phyloP scores from a whole-genome alignment of 2,888 invertebrate species.

The Patella caerulea region DNA sequence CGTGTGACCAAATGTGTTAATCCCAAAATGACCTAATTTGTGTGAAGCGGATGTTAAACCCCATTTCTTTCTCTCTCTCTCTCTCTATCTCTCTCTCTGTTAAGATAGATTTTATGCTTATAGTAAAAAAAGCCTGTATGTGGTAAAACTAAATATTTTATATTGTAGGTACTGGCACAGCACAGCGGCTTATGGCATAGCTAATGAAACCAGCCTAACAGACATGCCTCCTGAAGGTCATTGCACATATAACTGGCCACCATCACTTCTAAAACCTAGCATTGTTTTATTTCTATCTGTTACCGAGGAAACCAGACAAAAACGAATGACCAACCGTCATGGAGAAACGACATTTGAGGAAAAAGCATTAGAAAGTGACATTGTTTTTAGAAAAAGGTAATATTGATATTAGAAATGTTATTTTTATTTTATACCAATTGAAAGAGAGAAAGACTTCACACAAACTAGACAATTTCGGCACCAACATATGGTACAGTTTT shows the following conservation, averaged over 20 bases:
- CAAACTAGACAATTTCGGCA: too few species aligned
- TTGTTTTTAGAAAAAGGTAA: slow-evolving; percentile 51
- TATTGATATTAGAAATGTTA: neutral
- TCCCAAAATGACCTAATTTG: too few species aligned
- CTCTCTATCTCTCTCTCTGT: too few species aligned
- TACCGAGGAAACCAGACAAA: slow-evolving; percentile 46
- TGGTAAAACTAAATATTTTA: too few species aligned
- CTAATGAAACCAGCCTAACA: slow-evolving; percentile 46
- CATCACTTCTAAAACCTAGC: slow-evolving; percentile 48
- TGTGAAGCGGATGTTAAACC: too few species aligned
- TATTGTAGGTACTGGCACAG: slow-evolving; percentile 55
- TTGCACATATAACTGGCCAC: slow-evolving; percentile 51
- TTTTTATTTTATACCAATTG: neutral
- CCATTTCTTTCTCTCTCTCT: too few species aligned
- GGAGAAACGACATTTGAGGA: slow-evolving; percentile 50
- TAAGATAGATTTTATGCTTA: too few species aligned
- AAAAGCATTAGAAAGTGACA: slow-evolving; percentile 42
- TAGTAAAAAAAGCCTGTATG: too few species aligned
- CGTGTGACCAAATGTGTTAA: too few species aligned
- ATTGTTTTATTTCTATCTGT: slow-evolving; percentile 53
- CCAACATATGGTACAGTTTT: neutral
- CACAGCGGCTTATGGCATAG: slow-evolving; percentile 57
- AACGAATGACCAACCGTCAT: slow-evolving; percentile 38
- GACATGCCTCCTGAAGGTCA: slow-evolving; percentile 45
- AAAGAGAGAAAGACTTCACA: too few species aligned